phyloP scores from a whole-genome alignment of 2,797 vertebrate genomes.

The Gallinago stenura region DNA sequence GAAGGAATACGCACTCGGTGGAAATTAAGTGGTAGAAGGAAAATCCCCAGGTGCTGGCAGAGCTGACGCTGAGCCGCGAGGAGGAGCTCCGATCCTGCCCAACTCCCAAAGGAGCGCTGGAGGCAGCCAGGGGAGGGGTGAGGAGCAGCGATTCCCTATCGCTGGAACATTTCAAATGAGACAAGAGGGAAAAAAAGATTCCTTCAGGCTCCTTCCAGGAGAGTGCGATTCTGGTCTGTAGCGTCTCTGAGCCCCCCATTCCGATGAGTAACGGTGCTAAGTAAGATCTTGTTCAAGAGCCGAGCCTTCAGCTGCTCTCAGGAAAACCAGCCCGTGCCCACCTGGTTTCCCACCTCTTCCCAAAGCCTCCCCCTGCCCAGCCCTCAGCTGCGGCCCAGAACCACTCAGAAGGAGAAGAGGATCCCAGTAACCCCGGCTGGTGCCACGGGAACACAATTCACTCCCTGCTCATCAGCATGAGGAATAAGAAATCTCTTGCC shows the following conservation, averaged over 20 bases:
- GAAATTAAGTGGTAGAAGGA: not conserved
- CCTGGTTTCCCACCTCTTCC: not conserved
- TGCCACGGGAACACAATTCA: rapidly evolving
- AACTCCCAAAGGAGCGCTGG: rapidly evolving
- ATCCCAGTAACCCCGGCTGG: not conserved
- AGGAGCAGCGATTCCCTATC: not conserved
- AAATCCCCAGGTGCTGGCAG: not conserved
- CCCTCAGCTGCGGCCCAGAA: not conserved
- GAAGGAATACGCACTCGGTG: not conserved
- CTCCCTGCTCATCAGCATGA: rapidly evolving
- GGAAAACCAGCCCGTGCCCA: not conserved
- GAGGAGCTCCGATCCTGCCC: slow-evolving; percentile 47
- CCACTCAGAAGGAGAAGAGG: not conserved
- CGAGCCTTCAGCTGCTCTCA: not conserved
- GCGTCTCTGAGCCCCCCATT: rapidly evolving
- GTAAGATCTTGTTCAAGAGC: not conserved
- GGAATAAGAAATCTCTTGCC: not conserved
- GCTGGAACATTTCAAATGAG: not conserved
- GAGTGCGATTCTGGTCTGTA: not conserved
- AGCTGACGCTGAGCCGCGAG: not conserved
- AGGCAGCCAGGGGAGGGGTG: not conserved
- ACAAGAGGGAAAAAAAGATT: not conserved
- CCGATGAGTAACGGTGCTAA: not conserved
- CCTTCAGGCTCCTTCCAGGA: not conserved
- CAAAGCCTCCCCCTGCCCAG: not conserved